Conservation (phyloP, 2,113 vertebrate species). For the Smithornis capensis region DNA sequence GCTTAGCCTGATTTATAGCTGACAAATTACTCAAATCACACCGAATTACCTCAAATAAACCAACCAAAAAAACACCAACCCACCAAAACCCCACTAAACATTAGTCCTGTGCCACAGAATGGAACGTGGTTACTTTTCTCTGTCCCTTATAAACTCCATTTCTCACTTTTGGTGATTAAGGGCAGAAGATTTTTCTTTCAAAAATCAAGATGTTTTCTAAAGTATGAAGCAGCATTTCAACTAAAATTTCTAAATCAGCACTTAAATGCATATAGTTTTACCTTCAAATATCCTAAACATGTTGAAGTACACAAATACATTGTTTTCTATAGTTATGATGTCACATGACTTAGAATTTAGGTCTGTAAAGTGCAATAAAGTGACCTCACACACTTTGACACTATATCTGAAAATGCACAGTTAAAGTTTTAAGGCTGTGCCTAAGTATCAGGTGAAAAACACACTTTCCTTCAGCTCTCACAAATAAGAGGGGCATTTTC, state of each 20-base stretch:
- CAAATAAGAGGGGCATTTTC: background rate
- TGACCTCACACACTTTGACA: background rate
- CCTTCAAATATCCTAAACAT: background rate
- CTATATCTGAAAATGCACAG: background rate
- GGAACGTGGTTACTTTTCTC: too few species aligned
- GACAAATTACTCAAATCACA: background rate
- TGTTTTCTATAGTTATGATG: background rate
- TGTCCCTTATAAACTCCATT: fast-evolving
- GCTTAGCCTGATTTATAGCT: background rate
- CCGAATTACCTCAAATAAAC: background rate
- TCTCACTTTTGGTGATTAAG: background rate
- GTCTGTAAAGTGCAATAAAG: background rate
- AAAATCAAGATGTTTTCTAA: background rate
- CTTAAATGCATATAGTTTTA: background rate
- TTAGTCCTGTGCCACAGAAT: background rate
- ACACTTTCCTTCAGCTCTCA: background rate
- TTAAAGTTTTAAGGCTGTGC: background rate
- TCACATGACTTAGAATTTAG: background rate
- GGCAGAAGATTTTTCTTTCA: background rate
- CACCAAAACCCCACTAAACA: background rate
- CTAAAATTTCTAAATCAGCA: background rate
- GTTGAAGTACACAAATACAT: background rate
- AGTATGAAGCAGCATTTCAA: background rate
- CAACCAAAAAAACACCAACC: background rate
- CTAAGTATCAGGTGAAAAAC: background rate